Evolutionary conservation across 2,888 invertebrate genomes (phyloP).

Genomic region (Cryptocheilus praepositus): DNA sequence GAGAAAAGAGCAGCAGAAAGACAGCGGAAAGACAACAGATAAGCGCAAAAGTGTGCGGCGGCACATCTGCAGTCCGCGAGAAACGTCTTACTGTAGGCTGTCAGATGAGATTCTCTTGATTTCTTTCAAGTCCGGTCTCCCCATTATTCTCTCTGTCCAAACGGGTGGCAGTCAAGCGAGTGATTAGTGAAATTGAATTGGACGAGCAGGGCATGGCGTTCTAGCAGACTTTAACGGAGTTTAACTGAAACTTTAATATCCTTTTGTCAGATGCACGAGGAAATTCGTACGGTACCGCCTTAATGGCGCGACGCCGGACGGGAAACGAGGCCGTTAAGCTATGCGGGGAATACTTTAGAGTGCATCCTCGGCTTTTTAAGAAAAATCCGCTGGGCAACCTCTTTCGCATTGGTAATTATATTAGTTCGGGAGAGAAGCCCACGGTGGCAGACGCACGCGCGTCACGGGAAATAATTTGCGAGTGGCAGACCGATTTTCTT

Average conservation of each 20-base stretch:
- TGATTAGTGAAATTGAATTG: constrained; percentile 28
- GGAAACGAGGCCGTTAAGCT: neutral
- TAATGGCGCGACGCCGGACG: constrained; percentile 1
- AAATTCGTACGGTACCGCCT: constrained; percentile 6
- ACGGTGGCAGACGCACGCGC: neutral
- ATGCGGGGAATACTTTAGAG: neutral
- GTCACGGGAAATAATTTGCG: constrained; percentile 38
- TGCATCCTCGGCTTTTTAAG: neutral
- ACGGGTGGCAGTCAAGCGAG: constrained; percentile 2
- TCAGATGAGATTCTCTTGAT: constrained; percentile 12
- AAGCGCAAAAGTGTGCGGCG: neutral
- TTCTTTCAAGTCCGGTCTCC: constrained; percentile 20
- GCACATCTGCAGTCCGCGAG: too few species aligned
- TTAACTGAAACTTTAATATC: constrained; percentile 15
- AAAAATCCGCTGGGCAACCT: neutral
- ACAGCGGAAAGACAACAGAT: neutral
- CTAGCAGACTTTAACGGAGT: constrained; percentile 6
- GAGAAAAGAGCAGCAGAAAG: constrained; percentile 3
- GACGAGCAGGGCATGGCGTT: constrained; percentile 18
- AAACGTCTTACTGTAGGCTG: constrained; percentile 6
- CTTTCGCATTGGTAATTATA: constrained; percentile 38
- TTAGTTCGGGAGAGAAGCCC: constrained; percentile 33
- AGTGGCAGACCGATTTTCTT: constrained; percentile 36
- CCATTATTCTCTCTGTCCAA: constrained; percentile 19
- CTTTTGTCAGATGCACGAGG: constrained; percentile 11